A percentile compares a stretch with the other conserved stretches of the same genome.
Evolutionary conservation across 2,888 invertebrate genomes (phyloP).

Genomic region (Cheilosia impressa): DNA sequence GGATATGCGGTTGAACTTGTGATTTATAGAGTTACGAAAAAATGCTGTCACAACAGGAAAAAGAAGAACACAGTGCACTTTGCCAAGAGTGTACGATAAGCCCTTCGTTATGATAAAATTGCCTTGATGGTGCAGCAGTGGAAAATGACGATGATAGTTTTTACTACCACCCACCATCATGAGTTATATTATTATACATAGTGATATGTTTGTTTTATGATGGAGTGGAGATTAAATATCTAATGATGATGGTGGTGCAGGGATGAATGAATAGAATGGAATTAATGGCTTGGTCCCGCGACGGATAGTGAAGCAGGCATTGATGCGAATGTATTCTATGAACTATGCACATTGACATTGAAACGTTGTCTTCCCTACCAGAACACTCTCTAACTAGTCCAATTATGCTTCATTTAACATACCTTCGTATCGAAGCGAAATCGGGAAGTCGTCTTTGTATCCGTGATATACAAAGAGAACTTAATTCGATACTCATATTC

Average conservation of each 20-base stretch:
- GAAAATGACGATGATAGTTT: conserved; percentile 70
- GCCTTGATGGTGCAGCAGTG: conserved; percentile 56
- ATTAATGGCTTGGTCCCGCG: conserved; percentile 12
- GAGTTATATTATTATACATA: conserved; percentile 49
- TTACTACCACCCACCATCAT: conserved; percentile 36
- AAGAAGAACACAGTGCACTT: conserved; percentile 55
- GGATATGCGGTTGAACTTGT: conserved; percentile 60
- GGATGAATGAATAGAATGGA: conserved; percentile 43
- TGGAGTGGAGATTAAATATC: conserved; percentile 63
- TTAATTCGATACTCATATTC: no score
- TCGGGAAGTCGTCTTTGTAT: no score
- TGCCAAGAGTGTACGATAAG: conserved; percentile 45
- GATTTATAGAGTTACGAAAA: conserved; percentile 55
- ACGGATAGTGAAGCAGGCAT: no score
- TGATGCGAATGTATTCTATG: no score
- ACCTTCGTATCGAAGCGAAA: no score
- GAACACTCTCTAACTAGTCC: no score
- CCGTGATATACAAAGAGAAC: no score
- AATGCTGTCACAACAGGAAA: conserved; percentile 64
- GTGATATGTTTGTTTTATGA: conserved; percentile 63
- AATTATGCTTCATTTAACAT: no score
- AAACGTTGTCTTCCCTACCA: no score
- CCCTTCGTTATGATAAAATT: conserved; percentile 64
- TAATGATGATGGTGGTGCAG: conserved; percentile 50
- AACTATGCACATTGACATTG: no score